Evolutionary conservation across 2,888 invertebrate genomes (phyloP).

Genomic region (Hemaris fuciformis): DNA sequence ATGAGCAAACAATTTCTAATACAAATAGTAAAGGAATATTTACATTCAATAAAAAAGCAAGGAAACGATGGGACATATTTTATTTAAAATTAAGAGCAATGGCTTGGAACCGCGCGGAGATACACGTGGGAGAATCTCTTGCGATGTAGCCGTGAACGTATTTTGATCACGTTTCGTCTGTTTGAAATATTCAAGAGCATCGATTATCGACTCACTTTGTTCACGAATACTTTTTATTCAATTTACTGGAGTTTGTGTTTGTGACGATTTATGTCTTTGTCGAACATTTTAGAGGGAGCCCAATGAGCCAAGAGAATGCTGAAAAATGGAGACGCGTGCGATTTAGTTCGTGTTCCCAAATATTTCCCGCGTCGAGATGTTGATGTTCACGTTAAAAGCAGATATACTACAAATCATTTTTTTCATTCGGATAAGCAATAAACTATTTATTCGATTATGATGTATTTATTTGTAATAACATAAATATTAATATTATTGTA

Average conservation of each 20-base stretch:
- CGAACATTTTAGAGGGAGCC: neutral
- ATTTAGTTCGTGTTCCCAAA: neutral
- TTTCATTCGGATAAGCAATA: no score
- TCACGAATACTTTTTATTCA: constrained; percentile 71
- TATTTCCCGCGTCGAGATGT: neutral
- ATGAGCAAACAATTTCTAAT: neutral
- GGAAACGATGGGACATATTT: neutral
- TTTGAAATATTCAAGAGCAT: constrained; percentile 75
- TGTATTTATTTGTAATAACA: no score
- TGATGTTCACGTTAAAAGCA: neutral
- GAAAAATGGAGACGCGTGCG: constrained; percentile 2
- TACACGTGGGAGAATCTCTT: constrained; percentile 9
- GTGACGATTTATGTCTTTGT: constrained; percentile 2
- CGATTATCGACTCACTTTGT: constrained; percentile 75
- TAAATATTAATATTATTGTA: no score
- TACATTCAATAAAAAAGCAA: neutral
- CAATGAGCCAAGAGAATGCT: neutral
- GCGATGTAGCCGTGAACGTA: constrained; percentile 30
- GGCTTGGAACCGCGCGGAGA: constrained; percentile 15
- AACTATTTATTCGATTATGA: no score
- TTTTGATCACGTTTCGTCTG: constrained; percentile 64
- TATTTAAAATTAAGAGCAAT: constrained; percentile 12
- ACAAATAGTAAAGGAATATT: neutral
- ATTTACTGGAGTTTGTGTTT: constrained; percentile 33
- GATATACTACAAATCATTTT: no score